These are phyloP conservation scores for Volucella bombylans DNA, from an alignment of 2,888 invertebrate genomes.

Conservation along the genomic window DNA sequence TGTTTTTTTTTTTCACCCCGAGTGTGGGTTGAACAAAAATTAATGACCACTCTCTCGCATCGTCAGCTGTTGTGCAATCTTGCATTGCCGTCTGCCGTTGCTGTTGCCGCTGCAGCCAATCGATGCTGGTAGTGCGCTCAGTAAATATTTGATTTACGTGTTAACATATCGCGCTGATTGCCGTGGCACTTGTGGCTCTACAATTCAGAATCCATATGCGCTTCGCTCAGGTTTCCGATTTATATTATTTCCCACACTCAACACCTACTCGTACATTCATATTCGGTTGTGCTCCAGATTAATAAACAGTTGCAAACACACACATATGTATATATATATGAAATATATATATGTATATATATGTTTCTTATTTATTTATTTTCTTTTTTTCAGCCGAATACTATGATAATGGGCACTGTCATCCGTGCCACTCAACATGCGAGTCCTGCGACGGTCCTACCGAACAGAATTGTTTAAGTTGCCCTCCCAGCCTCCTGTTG, in stretches of 20 bases:
- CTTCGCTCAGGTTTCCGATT: neutral
- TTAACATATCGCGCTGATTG: slow-evolving; percentile 34
- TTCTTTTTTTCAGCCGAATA: slow-evolving; percentile 86
- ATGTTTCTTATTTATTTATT: slow-evolving; percentile 33
- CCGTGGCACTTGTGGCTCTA: slow-evolving; percentile 39
- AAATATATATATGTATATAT: too few species aligned
- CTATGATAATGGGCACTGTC: slow-evolving; percentile 88
- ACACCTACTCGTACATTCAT: neutral
- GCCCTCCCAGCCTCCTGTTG: slow-evolving; percentile 88
- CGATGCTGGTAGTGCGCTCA: neutral
- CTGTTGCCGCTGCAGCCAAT: too few species aligned
- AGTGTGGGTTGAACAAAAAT: slow-evolving; percentile 19
- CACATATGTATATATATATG: too few species aligned
- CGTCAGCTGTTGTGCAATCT: slow-evolving; percentile 4
- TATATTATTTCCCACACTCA: slow-evolving; percentile 26
- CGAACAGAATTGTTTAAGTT: slow-evolving; percentile 89
- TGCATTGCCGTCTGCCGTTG: neutral
- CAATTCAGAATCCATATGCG: neutral
- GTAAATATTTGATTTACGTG: slow-evolving; percentile 65
- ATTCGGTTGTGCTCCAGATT: too few species aligned
- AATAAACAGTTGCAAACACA: too few species aligned
- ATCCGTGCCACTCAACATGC: slow-evolving; percentile 90
- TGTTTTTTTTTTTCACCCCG: neutral
- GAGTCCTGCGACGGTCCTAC: slow-evolving; percentile 91
- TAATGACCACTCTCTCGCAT: slow-evolving; percentile 32